phyloP scores from a whole-genome alignment of 1,140 invertebrate genomes.

The Macrobrachium rosenbergii region DNA sequence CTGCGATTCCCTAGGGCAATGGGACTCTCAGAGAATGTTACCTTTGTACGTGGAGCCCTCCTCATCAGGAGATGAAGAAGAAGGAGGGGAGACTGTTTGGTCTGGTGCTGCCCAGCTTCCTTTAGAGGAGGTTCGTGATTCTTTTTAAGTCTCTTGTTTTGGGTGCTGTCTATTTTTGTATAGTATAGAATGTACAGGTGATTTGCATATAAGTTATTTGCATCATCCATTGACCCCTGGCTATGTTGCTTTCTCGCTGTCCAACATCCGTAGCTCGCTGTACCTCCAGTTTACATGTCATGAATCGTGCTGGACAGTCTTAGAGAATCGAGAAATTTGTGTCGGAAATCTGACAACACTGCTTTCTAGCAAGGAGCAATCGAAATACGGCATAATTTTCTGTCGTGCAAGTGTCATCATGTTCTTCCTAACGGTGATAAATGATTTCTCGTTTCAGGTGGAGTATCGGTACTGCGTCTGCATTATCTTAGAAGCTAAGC shows the following conservation, averaged over 20 bases:
- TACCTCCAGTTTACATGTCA: too few species aligned
- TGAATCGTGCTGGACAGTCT: too few species aligned
- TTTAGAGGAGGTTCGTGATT: constrained; percentile 70
- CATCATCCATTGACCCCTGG: too few species aligned
- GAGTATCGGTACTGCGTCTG: constrained; percentile 86
- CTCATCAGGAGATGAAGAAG: constrained; percentile 64
- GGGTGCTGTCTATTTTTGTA: not conserved
- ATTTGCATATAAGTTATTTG: too few species aligned
- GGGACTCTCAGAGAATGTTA: constrained; percentile 68
- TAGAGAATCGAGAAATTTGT: too few species aligned
- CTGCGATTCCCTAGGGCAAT: constrained; percentile 72
- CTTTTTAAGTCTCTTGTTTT: not conserved
- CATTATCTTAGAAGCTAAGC: constrained; percentile 72
- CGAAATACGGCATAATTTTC: too few species aligned
- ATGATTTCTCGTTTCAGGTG: constrained; percentile 70
- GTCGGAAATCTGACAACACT: too few species aligned
- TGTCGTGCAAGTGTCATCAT: too few species aligned
- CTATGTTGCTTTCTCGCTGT: too few species aligned
- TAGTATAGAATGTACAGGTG: too few species aligned
- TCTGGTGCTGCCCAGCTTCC: constrained; percentile 73
- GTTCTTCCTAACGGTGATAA: not conserved
- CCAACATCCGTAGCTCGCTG: too few species aligned
- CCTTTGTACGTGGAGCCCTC: constrained; percentile 68
- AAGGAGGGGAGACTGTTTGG: constrained; percentile 68
- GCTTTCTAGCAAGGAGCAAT: too few species aligned